Conservation (phyloP, 2,113 vertebrate species). For the Heterocephalus glaber region DNA sequence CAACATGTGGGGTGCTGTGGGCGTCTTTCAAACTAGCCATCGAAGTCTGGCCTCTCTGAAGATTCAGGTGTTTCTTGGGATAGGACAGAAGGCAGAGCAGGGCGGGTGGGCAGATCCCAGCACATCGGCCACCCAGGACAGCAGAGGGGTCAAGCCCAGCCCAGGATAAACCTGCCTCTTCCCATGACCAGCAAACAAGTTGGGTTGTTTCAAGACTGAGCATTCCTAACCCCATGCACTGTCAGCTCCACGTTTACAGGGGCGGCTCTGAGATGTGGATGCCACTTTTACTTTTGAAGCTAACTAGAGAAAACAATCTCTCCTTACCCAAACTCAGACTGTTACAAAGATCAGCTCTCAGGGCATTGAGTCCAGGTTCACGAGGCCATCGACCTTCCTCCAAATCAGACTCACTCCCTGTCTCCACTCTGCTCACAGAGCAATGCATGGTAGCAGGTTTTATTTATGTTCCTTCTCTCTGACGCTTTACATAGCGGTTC, state of each 20-base stretch:
- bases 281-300: slow-evolving; percentile 56
- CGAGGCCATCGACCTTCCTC: slow-evolving; percentile 60
- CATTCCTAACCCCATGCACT: not conserved
- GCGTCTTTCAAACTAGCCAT: slow-evolving; percentile 67
- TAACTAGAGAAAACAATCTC: slow-evolving; percentile 68
- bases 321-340: slow-evolving; percentile 72
- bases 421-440: not conserved
- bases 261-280: slow-evolving; percentile 56
- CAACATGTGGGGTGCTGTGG: slow-evolving; percentile 76
- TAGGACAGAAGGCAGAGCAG: not conserved
- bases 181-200: not conserved
- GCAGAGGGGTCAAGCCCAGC: not conserved
- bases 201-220: not conserved
- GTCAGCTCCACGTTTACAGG: not conserved
- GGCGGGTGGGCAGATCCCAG: not conserved
- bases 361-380: slow-evolving; percentile 73
- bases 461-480: not conserved
- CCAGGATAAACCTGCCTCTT: not conserved
- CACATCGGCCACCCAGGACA: too few species aligned
- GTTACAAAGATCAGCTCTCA: slow-evolving; percentile 82
- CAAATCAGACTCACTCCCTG: slow-evolving; percentile 43
- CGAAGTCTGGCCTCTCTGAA: slow-evolving; percentile 50
- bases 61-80: slow-evolving; percentile 41
- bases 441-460: not conserved
- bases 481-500: slow-evolving; percentile 41